phyloP scores from a whole-genome alignment of 1,140 invertebrate species.

The Amyelois transitella region DNA sequence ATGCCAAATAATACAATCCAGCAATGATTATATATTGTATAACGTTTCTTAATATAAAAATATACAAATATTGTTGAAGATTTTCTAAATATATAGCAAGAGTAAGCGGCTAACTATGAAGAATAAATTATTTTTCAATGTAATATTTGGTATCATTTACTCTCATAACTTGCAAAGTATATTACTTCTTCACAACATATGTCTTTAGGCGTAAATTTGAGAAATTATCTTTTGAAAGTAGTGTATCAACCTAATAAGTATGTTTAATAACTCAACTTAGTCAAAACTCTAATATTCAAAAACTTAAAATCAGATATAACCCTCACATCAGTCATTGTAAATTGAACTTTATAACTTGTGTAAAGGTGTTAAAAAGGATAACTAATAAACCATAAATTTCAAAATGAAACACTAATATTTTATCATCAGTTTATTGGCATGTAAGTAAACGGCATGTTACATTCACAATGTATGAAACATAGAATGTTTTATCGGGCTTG shows the following conservation, averaged over 20 bases:
- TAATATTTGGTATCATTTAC: conserved; percentile 51
- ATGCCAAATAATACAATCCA: conserved; percentile 68
- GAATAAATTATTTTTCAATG: conserved; percentile 74
- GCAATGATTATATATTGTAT: conserved; percentile 67
- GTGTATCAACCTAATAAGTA: background rate
- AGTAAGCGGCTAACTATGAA: conserved; percentile 70
- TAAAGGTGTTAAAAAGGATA: background rate
- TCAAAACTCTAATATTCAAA: background rate
- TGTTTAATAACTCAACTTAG: background rate
- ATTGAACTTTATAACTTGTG: background rate
- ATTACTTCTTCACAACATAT: background rate
- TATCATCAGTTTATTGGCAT: background rate
- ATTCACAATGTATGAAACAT: background rate
- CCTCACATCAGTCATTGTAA: background rate
- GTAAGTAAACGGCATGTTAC: background rate
- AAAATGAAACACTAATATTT: background rate
- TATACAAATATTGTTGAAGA: conserved; percentile 73
- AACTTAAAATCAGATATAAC: background rate
- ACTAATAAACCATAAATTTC: background rate
- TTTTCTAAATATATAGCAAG: conserved; percentile 71
- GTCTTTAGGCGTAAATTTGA: background rate
- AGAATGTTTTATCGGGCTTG: background rate
- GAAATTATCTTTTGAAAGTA: background rate
- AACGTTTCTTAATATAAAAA: conserved; percentile 66
- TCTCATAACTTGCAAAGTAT: conserved; percentile 1